Evolutionary conservation across 1,140 invertebrate genomes (phyloP).

Genomic region (Cotesia vestalis): DNA sequence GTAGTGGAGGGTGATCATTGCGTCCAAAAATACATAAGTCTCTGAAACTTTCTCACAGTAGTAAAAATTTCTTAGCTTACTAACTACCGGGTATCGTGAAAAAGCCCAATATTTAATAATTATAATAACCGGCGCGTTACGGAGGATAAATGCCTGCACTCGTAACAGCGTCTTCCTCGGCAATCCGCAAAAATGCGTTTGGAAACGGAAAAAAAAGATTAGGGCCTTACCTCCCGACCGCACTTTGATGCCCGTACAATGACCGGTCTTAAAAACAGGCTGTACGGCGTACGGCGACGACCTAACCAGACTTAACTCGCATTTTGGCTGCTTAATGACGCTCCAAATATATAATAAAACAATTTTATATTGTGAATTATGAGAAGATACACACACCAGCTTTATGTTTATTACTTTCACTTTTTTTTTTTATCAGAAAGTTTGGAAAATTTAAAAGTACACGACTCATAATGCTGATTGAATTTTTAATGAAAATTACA

Average conservation of each 20-base stretch:
- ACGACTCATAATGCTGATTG: too few relatives aligned
- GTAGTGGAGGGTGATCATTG: too few relatives aligned
- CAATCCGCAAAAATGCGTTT: not conserved
- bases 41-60: conserved; percentile 50
- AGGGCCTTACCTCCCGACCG: not conserved
- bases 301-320: too few relatives aligned
- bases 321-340: too few relatives aligned
- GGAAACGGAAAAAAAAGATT: not conserved
- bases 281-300: too few relatives aligned
- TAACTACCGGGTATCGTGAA: conserved; percentile 49
- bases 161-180: not conserved
- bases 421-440: too few relatives aligned
- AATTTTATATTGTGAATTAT: too few relatives aligned
- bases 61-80: conserved; percentile 41
- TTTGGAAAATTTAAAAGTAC: too few relatives aligned
- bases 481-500: too few relatives aligned
- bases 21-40: not conserved
- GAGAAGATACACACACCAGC: too few relatives aligned
- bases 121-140: conserved; percentile 54
- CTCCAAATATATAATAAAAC: too few relatives aligned
- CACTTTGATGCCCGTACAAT: conserved; percentile 5
- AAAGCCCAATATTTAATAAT: conserved; percentile 55
- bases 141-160: conserved; percentile 31
- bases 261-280: conserved; percentile 8
- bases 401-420: too few relatives aligned